Base-by-base conservation (phyloP, 2,113 vertebrate species). In the Sylvia atricapilla region DNA sequence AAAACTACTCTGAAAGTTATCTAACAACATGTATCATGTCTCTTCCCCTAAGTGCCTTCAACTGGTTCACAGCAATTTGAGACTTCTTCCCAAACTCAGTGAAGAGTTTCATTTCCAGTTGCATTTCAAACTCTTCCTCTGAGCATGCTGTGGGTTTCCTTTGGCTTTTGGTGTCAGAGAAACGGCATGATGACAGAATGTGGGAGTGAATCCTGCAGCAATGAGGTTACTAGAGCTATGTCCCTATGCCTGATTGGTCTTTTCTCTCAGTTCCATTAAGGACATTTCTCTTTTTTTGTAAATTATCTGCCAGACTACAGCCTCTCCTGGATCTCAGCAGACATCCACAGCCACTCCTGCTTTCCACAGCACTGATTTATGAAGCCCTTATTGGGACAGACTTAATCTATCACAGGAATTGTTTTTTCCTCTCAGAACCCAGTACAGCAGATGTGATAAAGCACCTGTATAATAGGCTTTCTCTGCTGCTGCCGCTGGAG, bases 381-480 rank as follows among this genome's bases (percentile, higher is more conserved):
- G 89, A 92, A 84, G 68, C 83, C 52, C 47, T 84, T 94, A 72
- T 81, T 93, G 86, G 83, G 83, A 89, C 11, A 92, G 93, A 96
- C 76, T 74, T 84, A 77, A 94, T 96, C 90, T 78, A 84, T 94
- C 95, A 90, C 43, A 90, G 68, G 94, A 94, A 95, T 86, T 96
- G 88, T n/a, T 93, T 93, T 95, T 90, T 74, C 55, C 80, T 92
- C 89, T 77, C 86, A 87, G 88, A 93, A 70, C 1, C 46, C 92
- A 74, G 47, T 7, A 52, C 25, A 93, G 78, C 79, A 94, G 92
- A 77, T 70, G 93, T 93, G 94, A 95, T 91, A 83, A 91, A 95
- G 87, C 93, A 94, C 93, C 93, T 88, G 91, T 83, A 28, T 84
- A 88, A 96, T 90, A 27, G 92, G 75, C 79, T 96, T 44, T 90